Evolutionary conservation across 2,888 invertebrate genomes (phyloP).

Genomic region (Bunonema sp.): DNA sequence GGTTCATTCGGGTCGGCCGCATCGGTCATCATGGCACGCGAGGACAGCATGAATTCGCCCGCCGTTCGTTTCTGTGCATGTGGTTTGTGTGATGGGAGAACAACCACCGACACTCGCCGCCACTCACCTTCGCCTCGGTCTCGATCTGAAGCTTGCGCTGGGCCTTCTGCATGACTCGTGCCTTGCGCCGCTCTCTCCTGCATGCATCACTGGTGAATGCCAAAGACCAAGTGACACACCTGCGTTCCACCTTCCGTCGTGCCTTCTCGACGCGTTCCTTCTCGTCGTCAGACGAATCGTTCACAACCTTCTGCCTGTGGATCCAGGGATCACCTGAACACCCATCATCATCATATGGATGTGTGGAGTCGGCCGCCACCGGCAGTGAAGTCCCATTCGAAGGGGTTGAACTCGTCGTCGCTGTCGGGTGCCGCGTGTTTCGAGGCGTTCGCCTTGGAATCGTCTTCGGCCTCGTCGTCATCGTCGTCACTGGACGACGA

Average conservation of each 20-base stretch:
- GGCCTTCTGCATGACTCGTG: constrained; percentile 38
- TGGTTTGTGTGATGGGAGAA: not conserved
- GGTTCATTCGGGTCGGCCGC: not conserved
- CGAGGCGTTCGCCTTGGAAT: constrained; percentile 2
- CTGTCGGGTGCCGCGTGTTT: constrained; percentile 4
- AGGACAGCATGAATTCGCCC: constrained; percentile 26
- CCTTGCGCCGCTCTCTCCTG: constrained; percentile 35
- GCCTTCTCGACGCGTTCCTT: constrained; percentile 26
- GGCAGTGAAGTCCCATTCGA: constrained; percentile 57
- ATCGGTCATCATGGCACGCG: constrained; percentile 12
- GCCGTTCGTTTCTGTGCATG: constrained; percentile 17
- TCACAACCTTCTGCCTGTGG: constrained; percentile 20
- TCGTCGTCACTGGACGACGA: no score
- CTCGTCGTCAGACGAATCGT: constrained; percentile 9
- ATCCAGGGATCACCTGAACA: constrained; percentile 61
- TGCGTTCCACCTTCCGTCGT: constrained; percentile 9
- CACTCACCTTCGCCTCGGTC: constrained; percentile 9
- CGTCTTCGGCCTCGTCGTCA: constrained; percentile 7
- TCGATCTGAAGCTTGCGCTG: constrained; percentile 51
- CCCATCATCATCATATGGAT: not conserved
- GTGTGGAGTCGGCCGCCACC: constrained; percentile 42
- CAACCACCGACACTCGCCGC: not conserved
- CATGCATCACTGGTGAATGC: not conserved
- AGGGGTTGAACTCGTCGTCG: constrained; percentile 74
- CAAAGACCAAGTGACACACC: not conserved